Conservation (phyloP, 2,888 invertebrate species). For the Drosophila nr. perissopoda region DNA sequence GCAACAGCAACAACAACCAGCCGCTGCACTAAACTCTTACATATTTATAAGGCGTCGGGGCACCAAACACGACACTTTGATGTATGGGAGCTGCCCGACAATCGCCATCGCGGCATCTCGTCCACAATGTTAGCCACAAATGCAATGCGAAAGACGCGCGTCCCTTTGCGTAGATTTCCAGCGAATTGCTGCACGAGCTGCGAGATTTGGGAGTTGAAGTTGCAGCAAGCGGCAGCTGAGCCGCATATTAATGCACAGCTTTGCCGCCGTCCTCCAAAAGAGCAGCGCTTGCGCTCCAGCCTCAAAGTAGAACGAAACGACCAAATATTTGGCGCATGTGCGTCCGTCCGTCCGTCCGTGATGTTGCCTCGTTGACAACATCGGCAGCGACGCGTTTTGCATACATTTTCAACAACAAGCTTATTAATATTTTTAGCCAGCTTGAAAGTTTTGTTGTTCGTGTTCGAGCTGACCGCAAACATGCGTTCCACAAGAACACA, state of each 20-base stretch:
- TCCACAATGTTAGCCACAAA: background rate
- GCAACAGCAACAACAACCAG: conserved; percentile 26
- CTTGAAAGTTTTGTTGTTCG: conserved; percentile 9
- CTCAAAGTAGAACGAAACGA: conserved; percentile 75
- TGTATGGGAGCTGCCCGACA: conserved; percentile 62
- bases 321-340: conserved; percentile 76
- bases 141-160: conserved; percentile 46
- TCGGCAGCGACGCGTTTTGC: conserved; percentile 51
- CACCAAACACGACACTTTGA: conserved; percentile 74
- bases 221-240: conserved; percentile 10
- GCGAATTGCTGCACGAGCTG: conserved; percentile 64
- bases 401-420: conserved; percentile 17
- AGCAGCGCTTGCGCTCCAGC: conserved; percentile 38
- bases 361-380: conserved; percentile 28
- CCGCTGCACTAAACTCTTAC: conserved; percentile 34
- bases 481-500: conserved; percentile 12
- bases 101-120: conserved; percentile 56
- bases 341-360: conserved; percentile 24
- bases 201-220: conserved; percentile 5
- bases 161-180: conserved; percentile 56
- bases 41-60: conserved; percentile 71
- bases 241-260: conserved; percentile 45
- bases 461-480: conserved; percentile 46
- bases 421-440: conserved; percentile 47
- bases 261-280: background rate